Base-by-base conservation (phyloP, 2,888 invertebrate genomes). In the Matsumyia berberina region DNA sequence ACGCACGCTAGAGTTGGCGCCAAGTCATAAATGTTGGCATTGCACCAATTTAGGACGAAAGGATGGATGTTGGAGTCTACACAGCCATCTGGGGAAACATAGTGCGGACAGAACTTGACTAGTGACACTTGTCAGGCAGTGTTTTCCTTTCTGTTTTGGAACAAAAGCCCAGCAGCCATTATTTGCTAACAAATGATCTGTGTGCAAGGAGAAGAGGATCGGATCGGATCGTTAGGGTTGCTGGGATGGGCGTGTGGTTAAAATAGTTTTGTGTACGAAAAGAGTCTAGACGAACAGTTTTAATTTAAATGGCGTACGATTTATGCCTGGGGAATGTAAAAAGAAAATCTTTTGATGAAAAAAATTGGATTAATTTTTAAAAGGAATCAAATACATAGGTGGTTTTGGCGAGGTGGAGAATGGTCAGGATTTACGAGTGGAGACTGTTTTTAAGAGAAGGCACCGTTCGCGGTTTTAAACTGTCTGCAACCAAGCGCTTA, bases 1-100 rank as follows among this genome's bases (percentile, higher is more conserved):
- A 78, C 55, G 44, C 55, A 77, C 62, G 67, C 67, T 73, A 72
- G 67, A 72, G 82, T 83, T 69, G 82, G 82, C 82, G 82, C 82
- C 82, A 83, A 83, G 82, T 83, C 73, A 83, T 83, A 83, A 83
- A 83, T 83, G 82, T 83, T 83, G 82, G 82, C 82, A 83, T 66
- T 55, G 78, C 24, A 83, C 82, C 82, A 83, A 83, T 78, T 67
- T 67, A 83, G 73, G 72, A 67, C 64, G 49, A 55, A 60, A 55
- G 24, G 55, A 82, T 82, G 77, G 64, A 79, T 66, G 33, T 53
- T 74, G 15, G 60, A 53, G 60, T 80, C 4, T 37, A 12, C 15
- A 9, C 12, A 58, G 33, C 58, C 39, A 55, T 69, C 53, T 51
- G 53, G 11, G 46, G 35, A 39, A 31, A 37, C 66, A 73, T 64